Evolutionary conservation across 2,888 invertebrate genomes (phyloP).

Genomic region (Pachliopta kotzebuea): DNA sequence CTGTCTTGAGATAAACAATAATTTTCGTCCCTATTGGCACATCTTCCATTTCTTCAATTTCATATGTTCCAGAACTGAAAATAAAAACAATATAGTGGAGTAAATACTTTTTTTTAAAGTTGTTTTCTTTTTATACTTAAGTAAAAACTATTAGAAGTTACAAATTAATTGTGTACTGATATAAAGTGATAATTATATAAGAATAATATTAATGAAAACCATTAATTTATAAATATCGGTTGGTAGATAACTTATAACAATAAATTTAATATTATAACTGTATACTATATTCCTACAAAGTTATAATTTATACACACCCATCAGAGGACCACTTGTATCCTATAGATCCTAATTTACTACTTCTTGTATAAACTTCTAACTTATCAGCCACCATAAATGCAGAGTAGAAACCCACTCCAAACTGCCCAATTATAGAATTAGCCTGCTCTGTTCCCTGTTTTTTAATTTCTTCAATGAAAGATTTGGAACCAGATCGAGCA

Average conservation of each 20-base stretch:
- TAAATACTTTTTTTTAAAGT: too few relatives aligned
- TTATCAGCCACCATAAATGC: constrained; percentile 98
- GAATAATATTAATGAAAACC: too few relatives aligned
- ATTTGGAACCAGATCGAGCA: constrained; percentile 97
- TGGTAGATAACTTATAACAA: too few relatives aligned
- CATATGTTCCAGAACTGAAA: constrained; percentile 90
- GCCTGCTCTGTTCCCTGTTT: constrained; percentile 81
- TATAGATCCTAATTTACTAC: constrained; percentile 82
- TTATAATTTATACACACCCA: constrained; percentile 81
- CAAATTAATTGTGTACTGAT: too few relatives aligned
- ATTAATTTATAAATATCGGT: too few relatives aligned
- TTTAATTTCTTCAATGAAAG: constrained; percentile 92
- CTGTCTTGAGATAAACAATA: constrained; percentile 92
- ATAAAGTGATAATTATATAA: too few relatives aligned
- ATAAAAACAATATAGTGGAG: too few relatives aligned
- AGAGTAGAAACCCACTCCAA: constrained; percentile 99
- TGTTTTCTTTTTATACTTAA: too few relatives aligned
- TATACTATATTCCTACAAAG: neutral
- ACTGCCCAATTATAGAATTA: constrained; percentile 95
- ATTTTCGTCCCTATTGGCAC: constrained; percentile 96
- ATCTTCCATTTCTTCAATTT: constrained; percentile 91
- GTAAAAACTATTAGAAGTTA: too few relatives aligned
- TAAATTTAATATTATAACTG: too few relatives aligned
- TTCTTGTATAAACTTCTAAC: constrained; percentile 94
- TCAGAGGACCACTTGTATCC: constrained; percentile 95